Evolutionary conservation across 2,888 invertebrate genomes (phyloP), one percentile per base, ranked within the genome.

Genomic region (Nipponacmea schrenckii): DNA sequence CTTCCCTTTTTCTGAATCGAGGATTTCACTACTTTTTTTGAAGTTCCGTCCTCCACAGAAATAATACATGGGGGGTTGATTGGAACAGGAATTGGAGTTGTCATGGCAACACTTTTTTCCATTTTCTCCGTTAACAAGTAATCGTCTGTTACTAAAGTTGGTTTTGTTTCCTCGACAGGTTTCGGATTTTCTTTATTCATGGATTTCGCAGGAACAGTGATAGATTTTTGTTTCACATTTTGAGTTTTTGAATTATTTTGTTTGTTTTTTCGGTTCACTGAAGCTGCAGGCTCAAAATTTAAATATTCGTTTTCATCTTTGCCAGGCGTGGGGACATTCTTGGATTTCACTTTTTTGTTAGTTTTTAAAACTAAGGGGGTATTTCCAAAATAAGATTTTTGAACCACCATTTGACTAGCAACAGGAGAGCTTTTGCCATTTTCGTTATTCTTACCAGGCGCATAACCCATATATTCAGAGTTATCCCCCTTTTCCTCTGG

Each of bases 381-480:
- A 3, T 39, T 27, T 44, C 17, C 64, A 64, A 56, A 56, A 56
- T 56, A 56, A 56, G 20, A 24, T 56, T 24, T 56, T 14, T 56
- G 56, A 56, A 20, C 14, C 20, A 56, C 56, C 14, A 56, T 56
- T 56, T 56, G 56, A 24, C 56, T 24, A 2, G 56, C 20, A 10
- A 24, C 24, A 24, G 56, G 24, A 24, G 56, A 56, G 12, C 14
- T 56, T 56, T 56, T 56, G 10, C 24, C 20, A 24, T 56, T 56
- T 24, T 14, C 24, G 20, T 20, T 24, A 20, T 20, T 56, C 50
- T 68, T 48, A 2, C 77, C 79, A 20, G 79, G 81, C 27, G 80
- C 75, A 24, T 75, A 77, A 10, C 76, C 79, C 39, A 80, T 75
- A 69, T 80, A 80, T 44, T 79, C 76, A 2, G 77, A 72, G 26